These are phyloP conservation scores for Eulemur rufifrons DNA, from an alignment of 2,113 vertebrate genomes.

Conservation along the genomic window DNA sequence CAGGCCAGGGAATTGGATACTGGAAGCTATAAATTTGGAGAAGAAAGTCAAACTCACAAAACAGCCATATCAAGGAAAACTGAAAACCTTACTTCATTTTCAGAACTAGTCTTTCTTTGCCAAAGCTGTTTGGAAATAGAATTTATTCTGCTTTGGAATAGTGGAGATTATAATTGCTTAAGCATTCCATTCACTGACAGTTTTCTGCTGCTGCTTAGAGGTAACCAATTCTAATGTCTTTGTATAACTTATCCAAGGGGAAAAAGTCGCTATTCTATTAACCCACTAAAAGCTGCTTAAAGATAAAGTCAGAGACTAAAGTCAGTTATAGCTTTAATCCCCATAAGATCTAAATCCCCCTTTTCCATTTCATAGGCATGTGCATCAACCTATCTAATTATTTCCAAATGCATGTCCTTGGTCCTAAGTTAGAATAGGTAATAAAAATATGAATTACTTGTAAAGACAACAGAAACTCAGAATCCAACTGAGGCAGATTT, in stretches of 20 bases:
- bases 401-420: neutral
- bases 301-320: conserved; percentile 38
- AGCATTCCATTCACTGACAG: neutral
- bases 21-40: conserved; percentile 35
- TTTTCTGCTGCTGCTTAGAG: conserved; percentile 43
- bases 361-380: neutral
- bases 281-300: conserved; percentile 32
- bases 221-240: neutral
- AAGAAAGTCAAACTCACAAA: conserved; percentile 37
- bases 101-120: conserved; percentile 23
- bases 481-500: neutral
- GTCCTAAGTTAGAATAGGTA: neutral
- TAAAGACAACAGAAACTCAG: neutral
- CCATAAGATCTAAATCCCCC: neutral
- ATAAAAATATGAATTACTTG: neutral
- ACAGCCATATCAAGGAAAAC: conserved; percentile 12
- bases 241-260: neutral
- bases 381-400: neutral
- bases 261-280: conserved; percentile 16
- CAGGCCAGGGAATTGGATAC: neutral
- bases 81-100: conserved; percentile 36
- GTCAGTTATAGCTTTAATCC: conserved; percentile 30
- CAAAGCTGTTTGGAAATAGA: conserved; percentile 28
- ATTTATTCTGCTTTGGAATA: conserved; percentile 54
- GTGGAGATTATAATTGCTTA: conserved; percentile 49